Evolutionary conservation across 2,797 vertebrate genomes (phyloP).

Genomic region (Botia almorhae): DNA sequence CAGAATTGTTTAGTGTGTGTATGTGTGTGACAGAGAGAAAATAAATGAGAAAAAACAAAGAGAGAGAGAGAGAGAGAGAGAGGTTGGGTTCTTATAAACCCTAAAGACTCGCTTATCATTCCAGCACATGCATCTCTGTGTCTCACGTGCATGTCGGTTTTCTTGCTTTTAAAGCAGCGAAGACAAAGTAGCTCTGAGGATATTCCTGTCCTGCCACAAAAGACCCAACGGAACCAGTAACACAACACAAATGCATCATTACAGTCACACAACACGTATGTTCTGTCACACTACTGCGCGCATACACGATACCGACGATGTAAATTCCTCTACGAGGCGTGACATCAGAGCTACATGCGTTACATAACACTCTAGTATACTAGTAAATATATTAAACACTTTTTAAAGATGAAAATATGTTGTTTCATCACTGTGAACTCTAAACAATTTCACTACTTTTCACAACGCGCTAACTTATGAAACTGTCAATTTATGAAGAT

Average conservation of each 20-base stretch:
- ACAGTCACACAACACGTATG: neutral
- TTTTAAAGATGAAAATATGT: too few relatives aligned
- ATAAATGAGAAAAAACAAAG: slow-evolving; percentile 40
- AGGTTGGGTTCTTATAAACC: slow-evolving; percentile 86
- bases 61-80: slow-evolving; percentile 67
- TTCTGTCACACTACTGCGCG: too few relatives aligned
- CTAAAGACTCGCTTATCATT: slow-evolving; percentile 80
- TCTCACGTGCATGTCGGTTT: slow-evolving; percentile 77
- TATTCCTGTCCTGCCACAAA: neutral
- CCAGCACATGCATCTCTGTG: slow-evolving; percentile 82
- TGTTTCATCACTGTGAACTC: too few relatives aligned
- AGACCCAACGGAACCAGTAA: slow-evolving; percentile 27
- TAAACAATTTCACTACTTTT: too few relatives aligned
- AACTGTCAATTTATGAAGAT: too few relatives aligned
- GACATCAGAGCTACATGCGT: too few relatives aligned
- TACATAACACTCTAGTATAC: too few relatives aligned
- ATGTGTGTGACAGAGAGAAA: slow-evolving; percentile 48
- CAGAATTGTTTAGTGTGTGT: slow-evolving; percentile 80
- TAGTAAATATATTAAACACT: too few relatives aligned
- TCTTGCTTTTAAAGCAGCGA: slow-evolving; percentile 71
- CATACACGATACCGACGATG: too few relatives aligned
- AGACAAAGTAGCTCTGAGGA: slow-evolving; percentile 69
- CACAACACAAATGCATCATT: slow-evolving; percentile 31
- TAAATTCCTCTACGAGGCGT: too few relatives aligned
- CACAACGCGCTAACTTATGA: too few relatives aligned